Conservation (phyloP, 2,888 invertebrate species). For the Stramonita haemastoma region DNA sequence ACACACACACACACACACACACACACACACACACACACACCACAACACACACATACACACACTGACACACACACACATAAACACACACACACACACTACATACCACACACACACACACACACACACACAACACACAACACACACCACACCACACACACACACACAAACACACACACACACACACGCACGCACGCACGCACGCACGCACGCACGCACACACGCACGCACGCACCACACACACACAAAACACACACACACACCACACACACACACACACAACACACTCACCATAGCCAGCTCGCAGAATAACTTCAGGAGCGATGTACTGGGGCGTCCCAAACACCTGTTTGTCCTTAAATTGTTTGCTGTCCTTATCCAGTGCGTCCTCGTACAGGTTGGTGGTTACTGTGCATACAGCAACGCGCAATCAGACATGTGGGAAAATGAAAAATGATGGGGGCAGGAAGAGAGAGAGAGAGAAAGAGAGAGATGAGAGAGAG, state of each 20-base stretch:
- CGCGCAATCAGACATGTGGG: not conserved
- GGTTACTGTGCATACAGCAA: constrained; percentile 83
- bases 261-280: not conserved
- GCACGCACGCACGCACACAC: not conserved
- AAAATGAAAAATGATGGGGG: too few relatives aligned
- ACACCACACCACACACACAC: not conserved
- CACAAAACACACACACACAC: constrained; percentile 10
- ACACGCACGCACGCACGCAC: not conserved
- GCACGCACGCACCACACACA: constrained; percentile 25
- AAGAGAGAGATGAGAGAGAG: not conserved
- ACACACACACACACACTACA: not conserved
- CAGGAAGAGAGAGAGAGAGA: too few relatives aligned
- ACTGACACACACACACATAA: not conserved
- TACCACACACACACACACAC: not conserved
- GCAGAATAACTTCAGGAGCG: constrained; percentile 98
- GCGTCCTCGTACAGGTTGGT: constrained; percentile 98
- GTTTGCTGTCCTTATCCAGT: constrained; percentile 95
- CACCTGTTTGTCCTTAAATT: constrained; percentile 99
- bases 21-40: not conserved
- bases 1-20: not conserved
- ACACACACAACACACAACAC: not conserved
- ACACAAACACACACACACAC: constrained; percentile 4
- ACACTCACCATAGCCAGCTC: constrained; percentile 88
- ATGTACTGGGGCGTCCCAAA: constrained; percentile 99
- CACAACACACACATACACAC: not conserved